These are phyloP conservation scores for Chondrilla cf. caribensis DNA, from an alignment of 37 sponge, comb jelly and placozoan genomes.

Conservation along the genomic window DNA sequence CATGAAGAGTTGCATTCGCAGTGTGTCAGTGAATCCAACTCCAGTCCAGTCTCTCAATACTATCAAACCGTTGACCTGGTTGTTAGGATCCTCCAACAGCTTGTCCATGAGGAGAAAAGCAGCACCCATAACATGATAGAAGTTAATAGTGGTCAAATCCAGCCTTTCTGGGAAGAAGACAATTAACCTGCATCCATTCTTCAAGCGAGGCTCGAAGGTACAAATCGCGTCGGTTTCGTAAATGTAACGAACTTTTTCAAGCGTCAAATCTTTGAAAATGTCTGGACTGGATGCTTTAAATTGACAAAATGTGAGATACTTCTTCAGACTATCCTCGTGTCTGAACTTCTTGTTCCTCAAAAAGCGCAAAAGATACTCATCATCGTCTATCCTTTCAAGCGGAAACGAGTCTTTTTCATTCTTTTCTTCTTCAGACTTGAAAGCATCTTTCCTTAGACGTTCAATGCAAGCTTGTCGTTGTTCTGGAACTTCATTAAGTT, in stretches of 20 bases:
- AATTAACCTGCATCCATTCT: slow-evolving; percentile 3
- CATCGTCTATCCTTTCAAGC: slow-evolving; percentile 10
- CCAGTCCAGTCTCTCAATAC: slow-evolving; percentile 35
- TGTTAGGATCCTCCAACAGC: slow-evolving; percentile 67
- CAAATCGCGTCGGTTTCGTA: not conserved
- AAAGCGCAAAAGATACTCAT: slow-evolving; percentile 7
- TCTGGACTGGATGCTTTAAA: slow-evolving; percentile 12
- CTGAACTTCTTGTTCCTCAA: slow-evolving; percentile 11
- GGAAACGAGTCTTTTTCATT: not conserved
- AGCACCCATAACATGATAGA: slow-evolving; percentile 8
- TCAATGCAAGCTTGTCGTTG: not conserved
- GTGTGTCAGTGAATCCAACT: slow-evolving; percentile 27
- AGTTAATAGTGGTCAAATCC: not conserved
- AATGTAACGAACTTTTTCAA: slow-evolving; percentile 10
- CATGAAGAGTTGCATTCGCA: slow-evolving; percentile 26
- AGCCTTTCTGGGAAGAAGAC: not conserved
- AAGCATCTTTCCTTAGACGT: not conserved
- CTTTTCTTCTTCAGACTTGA: not conserved
- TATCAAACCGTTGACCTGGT: slow-evolving; percentile 58
- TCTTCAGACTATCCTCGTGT: slow-evolving; percentile 13
- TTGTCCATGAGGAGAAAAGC: slow-evolving; percentile 40
- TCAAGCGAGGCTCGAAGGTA: not conserved
- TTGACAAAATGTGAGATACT: slow-evolving; percentile 2
- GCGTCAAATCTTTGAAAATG: slow-evolving; percentile 9
- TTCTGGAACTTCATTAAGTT: slow-evolving; percentile 7